Evolutionary conservation across 2,797 vertebrate species (phyloP), one percentile per base, ranked within the genome.

Genomic region (Rhabdophis nuchalis): DNA sequence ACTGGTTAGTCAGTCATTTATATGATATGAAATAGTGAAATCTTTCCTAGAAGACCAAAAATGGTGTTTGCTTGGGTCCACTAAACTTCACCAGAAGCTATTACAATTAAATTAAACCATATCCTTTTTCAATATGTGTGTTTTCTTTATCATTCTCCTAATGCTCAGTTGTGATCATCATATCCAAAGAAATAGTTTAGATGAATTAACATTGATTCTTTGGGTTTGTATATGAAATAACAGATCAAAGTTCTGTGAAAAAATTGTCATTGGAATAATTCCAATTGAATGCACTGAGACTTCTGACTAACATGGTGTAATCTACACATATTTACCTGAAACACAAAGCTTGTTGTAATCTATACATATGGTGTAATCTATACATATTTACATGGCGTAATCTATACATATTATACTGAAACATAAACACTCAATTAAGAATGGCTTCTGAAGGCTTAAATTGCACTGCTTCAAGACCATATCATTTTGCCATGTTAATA

Each of bases 401-500:
- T n/a, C 36, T 25, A 7, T n/a, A 54, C 60, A 54, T 68, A 52
- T 68, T n/a, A 25, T 89, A n/a, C 61, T 89, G 32, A 36, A 72
- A 82, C 72, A 82, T 82, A 82, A 82, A 46, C 4, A 82, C n/a
- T 8, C 16, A 85, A 29, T 16, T 85, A 58, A 58, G 27, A 20
- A 20, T 23, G 36, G 20, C 25, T 90, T 10, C 32, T 6, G 13
- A 36, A 54, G 52, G 53, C 53, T 82, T 90, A 82, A 77, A 16
- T 94, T 88, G 96, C 91, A 90, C 89, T 96, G 91, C 94, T 88
- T 92, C 93, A 90, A 95, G 96, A 95, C 94, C 29, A 46, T 60
- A 72, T 72, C 92, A 89, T 94, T 97, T 96, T 96, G 90, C 88
- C 97, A 92, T 95, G 96, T 95, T 97, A 94, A 93, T 94, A 94